Evolutionary conservation across 2,888 invertebrate genomes (phyloP), one percentile per base, ranked within the genome.

Genomic region (Epistrophe eligans): DNA sequence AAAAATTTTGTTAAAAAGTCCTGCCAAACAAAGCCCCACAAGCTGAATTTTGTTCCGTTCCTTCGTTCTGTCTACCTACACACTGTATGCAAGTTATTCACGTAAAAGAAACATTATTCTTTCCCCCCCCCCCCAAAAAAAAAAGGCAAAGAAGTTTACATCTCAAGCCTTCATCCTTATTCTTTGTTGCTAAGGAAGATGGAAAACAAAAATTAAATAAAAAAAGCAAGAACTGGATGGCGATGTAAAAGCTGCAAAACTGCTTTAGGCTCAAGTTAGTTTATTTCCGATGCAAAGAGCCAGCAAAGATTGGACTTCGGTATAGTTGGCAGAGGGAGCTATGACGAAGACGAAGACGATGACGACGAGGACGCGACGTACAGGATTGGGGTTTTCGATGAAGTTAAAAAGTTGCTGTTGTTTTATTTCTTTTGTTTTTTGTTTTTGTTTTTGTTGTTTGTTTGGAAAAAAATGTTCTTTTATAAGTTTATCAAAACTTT

Each of bases 401-500:
- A 45, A 71, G 60, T 58, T 74, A 62, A 58, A 66, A 87, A 82
- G 72, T 79, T 32, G n/a, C n/a, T n/a, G n/a, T n/a, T n/a, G 4
- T 4, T 32, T 6, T 32, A 6, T 4, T 32, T 32, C 1, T 82
- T 64, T 24, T 76, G 11, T 35, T 17, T 24, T 74, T 79, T 74
- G 11, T 57, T 43, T n/a, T 43, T 15, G 9, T 24, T 24, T 62
- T 24, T 24, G 24, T 24, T 5, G 40, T 77, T 77, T 81, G 66
- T 52, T 64, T 50, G 38, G 66, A n/a, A 50, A 82, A 24, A 79
- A 87, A 77, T 82, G 74, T 82, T 87, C 83, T 79, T 83, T 87
- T 87, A 79, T 76, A 87, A 87, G 83, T 87, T 87, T 87, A 87
- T 87, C 76, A 83, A 87, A 87, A 87, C 87, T 87, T 87, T 76